Evolutionary conservation across 2,888 invertebrate genomes (phyloP), one percentile per base, ranked within the genome.

Genomic region (Drosophila limbata): DNA sequence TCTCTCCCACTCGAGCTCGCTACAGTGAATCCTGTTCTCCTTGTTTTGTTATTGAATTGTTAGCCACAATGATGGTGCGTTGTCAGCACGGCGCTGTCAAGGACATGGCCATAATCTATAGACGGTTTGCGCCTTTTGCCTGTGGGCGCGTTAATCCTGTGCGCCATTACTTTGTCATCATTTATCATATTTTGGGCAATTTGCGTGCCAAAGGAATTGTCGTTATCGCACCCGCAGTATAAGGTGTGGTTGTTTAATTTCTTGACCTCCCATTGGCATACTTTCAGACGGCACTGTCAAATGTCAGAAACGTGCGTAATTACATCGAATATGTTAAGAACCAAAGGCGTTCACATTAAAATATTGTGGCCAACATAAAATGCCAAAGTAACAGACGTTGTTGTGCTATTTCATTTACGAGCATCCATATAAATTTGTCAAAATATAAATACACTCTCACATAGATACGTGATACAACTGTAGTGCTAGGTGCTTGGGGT

Each of bases 241-340:
- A 8, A 37, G 64, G 76, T 59, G 69, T 70, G 71, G 50, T 53
- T 48, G 65, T 37, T 47, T 77, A 65, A 74, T 69, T 69, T 51
- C 37, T 57, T 57, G 62, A 48, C 56, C 44, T 60, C 21, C 31
- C 59, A 39, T 57, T 45, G 45, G 35, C 31, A 78, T 53, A 61
- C 64, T 65, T 71, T 48, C 65, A 25, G 50, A 42, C 11, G 57
- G 66, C 70, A 62, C 67, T 76, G 78, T 73, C 64, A 79, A 82
- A 87, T 83, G 83, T 74, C 69, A 61, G 72, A 76, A 74, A 85
- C 84, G 88, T 85, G 79, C 77, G 79, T 86, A 85, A 85, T 85
- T 88, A 83, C 81, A 85, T 75, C 70, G 74, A 81, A 85, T 79
- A 88, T 84, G 84, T 83, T 83, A 83, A 85, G 88, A 79, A 25